Conservation (phyloP, 2,797 vertebrate species). For the Austrolebias charrua region DNA sequence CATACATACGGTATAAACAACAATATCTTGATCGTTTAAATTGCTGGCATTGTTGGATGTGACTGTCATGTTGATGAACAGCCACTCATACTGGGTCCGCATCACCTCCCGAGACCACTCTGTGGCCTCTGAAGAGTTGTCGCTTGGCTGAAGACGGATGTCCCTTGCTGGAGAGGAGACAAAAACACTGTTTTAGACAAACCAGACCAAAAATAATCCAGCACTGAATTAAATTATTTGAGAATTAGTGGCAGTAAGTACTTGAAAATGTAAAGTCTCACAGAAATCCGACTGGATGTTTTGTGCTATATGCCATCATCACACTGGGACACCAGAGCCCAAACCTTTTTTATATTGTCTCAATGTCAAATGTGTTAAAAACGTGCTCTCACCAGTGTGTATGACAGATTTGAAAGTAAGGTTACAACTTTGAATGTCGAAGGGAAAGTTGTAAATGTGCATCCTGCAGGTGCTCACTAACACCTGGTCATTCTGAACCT, state of each 20-base stretch:
- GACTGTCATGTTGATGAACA: conserved; percentile 64
- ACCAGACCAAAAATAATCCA: not conserved
- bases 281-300: too few species aligned
- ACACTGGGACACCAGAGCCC: too few species aligned
- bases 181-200: not conserved
- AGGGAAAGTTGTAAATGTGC: conserved; percentile 68
- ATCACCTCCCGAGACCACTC: conserved; percentile 54
- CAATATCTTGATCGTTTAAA: conserved; percentile 28
- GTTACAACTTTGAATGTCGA: conserved; percentile 69
- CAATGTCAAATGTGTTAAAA: not conserved
- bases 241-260: not conserved
- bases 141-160: conserved; percentile 36
- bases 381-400: conserved; percentile 47
- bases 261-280: too few species aligned
- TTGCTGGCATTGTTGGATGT: conserved; percentile 26
- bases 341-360: not conserved
- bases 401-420: conserved; percentile 65
- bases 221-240: too few species aligned
- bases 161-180: conserved; percentile 32
- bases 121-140: conserved; percentile 54
- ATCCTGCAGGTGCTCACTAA: conserved; percentile 72
- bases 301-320: too few species aligned
- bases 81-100: conserved; percentile 69
- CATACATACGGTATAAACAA: conserved; percentile 65
- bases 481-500: conserved; percentile 52